Base-by-base conservation (phyloP, 2,797 vertebrate genomes). In the Paguma larvata region DNA sequence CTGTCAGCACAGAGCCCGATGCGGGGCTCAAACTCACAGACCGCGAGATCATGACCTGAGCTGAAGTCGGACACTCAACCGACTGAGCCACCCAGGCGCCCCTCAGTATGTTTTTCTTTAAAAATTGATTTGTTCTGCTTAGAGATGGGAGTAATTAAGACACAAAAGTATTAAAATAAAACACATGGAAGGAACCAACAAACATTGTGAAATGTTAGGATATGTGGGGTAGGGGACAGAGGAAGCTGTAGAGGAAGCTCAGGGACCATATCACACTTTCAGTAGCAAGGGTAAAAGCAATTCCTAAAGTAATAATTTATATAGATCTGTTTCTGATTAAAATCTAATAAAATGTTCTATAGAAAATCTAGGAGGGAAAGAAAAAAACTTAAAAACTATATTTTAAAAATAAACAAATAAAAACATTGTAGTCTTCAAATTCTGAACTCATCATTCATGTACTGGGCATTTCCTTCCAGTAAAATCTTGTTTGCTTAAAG, bases 81-180 rank as follows among this genome's bases (percentile, higher is more conserved):
- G 38, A 38, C 38, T 38, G 38, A 38, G 38, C 38, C 38, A 38
- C 38, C 38, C 38, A 38, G 38, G 38, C 38, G 38, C 38, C 38
- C 38, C 38, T 38, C 19, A 83, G 25, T 67, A 88, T 41, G 41
- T 11, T 73, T 94, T 92, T 72, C n/a, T 92, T 94, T 62, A n/a
- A 89, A 85, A 44, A 30, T 3, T 51, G 63, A 4, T 94, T 65
- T 73, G 38, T 16, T 88, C 3, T 82, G n/a, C 44, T 80, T 32
- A 88, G 21, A 85, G 44, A 75, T 32, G 56, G 63, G 23, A 85
- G 68, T 89, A 92, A 85, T 89, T 88, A 96, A 53, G 25, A 91
- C 34, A 72, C 1, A 83, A 48, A 21, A 34, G 90, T 73, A 90
- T 21, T 93, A 44, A 96, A 84, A 34, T 59, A 65, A 95, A 95